Conservation (phyloP, 2,888 invertebrate genomes). For the Campoletis raptor region DNA sequence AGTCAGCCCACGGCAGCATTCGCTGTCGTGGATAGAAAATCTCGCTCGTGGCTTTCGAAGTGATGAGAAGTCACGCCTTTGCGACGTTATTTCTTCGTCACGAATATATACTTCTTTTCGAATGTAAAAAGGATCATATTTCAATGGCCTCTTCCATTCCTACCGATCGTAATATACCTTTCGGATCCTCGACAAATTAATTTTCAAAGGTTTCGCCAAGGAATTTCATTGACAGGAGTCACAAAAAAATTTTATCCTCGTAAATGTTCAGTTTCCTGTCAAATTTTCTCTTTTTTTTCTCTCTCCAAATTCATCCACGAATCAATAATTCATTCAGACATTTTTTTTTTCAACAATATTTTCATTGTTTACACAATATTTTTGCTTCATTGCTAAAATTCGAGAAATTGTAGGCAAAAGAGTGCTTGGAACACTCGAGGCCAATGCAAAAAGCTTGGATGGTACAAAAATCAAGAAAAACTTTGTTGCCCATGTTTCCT, state of each 20-base stretch:
- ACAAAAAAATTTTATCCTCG: background rate
- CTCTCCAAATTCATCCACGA: background rate
- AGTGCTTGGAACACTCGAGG: background rate
- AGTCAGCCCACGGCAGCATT: conserved; percentile 2
- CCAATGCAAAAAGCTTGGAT: background rate
- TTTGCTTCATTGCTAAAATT: background rate
- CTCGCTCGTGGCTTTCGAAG: conserved; percentile 24
- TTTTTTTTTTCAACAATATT: too few species aligned
- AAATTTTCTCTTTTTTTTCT: background rate
- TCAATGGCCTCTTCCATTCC: conserved; percentile 20
- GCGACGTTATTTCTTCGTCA: conserved; percentile 23
- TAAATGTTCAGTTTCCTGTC: background rate
- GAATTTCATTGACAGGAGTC: background rate
- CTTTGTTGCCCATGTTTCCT: background rate
- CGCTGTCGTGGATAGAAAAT: background rate
- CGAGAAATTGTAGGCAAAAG: background rate
- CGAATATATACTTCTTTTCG: conserved; percentile 17
- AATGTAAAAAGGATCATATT: conserved; percentile 14
- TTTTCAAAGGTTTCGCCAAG: conserved; percentile 27
- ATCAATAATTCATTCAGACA: too few species aligned
- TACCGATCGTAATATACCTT: conserved; percentile 1
- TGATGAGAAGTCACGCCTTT: conserved; percentile 31
- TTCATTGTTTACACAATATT: too few species aligned
- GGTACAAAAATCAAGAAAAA: conserved; percentile 22
- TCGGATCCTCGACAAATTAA: conserved; percentile 31